Base-by-base conservation (phyloP, 2,113 vertebrate genomes). In the Passer domesticus region DNA sequence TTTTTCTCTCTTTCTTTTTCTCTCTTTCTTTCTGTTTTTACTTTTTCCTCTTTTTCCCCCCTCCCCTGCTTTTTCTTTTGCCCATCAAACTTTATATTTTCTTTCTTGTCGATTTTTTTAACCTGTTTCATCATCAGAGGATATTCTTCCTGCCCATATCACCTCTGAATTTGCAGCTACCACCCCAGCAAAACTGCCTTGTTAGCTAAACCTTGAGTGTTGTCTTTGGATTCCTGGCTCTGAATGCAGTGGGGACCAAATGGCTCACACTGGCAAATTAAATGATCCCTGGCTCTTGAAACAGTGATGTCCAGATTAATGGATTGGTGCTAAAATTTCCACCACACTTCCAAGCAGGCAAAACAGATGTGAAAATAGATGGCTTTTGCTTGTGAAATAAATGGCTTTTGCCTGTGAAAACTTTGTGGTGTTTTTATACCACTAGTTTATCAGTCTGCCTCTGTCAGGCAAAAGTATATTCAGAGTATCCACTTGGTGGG, bases 31-130 rank as follows among this genome's bases (percentile, higher is more conserved):
- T 30, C 2, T 2, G 35, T 28, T 27, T 37, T 33, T 10, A 12
- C 6, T 46, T 58, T 50, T 19, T 3, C 1, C 2, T 1, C 1
- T 7, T 10, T 21, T 28, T 4, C 2, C 3, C 5, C 3, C 11
- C 2, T 31, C 6, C 9, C 10, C 8, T 16, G 17, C 1, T 21
- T 52, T 74, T n/a, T 31, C 16, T 62, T 91, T 73, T 39, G 18
- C 20, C 9, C 18, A 47, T n/a, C 37, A 33, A n/a, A 7, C 5
- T 86, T 83, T 28, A 0, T 23, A 28, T 76, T 68, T 85, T 79
- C 31, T 81, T 82, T 83, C 27, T 79, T 66, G 12, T 33, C 0
- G 0, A 6, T 30, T 60, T 2, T 63, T 89, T 20, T 62, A 35
- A 50, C 9, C 60, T 50, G 5, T 66, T 23, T 47, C 18, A 60